Evolutionary conservation across 2,113 vertebrate genomes (phyloP).

Genomic region (Myotis yumanensis): DNA sequence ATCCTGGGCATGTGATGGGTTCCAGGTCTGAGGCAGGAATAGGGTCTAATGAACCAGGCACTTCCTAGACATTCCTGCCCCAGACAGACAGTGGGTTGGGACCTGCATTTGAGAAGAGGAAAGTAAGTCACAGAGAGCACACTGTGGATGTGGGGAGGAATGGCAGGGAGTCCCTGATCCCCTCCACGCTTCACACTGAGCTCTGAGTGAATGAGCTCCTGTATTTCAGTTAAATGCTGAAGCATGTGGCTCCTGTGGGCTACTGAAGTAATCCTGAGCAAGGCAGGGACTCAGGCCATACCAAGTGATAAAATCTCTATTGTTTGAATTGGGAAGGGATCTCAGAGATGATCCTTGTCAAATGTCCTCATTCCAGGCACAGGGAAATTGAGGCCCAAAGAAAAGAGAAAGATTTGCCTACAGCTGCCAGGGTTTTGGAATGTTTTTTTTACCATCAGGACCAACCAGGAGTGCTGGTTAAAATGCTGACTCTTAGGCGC

Average conservation of each 20-base stretch:
- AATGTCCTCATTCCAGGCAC: background rate
- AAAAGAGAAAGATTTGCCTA: background rate
- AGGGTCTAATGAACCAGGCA: background rate
- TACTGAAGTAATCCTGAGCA: background rate
- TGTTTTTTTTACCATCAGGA: background rate
- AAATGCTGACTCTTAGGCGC: background rate
- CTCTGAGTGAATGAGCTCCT: background rate
- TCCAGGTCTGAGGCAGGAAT: background rate
- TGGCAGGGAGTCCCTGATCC: background rate
- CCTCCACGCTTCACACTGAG: background rate
- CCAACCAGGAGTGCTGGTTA: background rate
- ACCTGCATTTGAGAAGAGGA: background rate
- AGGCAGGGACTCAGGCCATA: background rate
- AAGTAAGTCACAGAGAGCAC: background rate
- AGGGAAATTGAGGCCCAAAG: background rate
- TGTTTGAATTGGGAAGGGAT: background rate
- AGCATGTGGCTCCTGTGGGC: background rate
- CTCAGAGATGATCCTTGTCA: background rate
- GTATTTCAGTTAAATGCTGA: background rate
- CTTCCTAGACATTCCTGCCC: background rate
- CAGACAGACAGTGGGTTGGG: background rate
- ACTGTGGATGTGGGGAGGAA: background rate
- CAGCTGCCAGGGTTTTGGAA: background rate
- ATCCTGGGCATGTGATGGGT: background rate
- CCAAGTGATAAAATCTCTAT: background rate